Evolutionary conservation across 2,113 vertebrate species (phyloP).

Genomic region (Toxostoma redivivum): DNA sequence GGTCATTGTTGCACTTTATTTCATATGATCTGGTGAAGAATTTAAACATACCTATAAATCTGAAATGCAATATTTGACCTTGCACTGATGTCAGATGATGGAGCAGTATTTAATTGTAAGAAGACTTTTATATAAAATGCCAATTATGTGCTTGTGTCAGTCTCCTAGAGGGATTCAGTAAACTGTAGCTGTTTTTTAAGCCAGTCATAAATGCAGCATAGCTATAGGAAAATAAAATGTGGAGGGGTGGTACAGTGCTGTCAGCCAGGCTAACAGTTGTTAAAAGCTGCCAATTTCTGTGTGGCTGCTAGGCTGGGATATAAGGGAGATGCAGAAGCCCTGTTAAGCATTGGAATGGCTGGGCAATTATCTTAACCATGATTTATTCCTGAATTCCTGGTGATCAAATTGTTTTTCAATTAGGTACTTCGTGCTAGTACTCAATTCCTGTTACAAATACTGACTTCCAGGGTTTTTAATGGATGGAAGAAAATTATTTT

Average conservation of each 20-base stretch:
- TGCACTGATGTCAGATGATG: constrained; percentile 74
- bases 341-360: background rate
- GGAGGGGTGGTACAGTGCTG: background rate
- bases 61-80: constrained; percentile 71
- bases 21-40: constrained; percentile 73
- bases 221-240: background rate
- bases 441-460: background rate
- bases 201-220: background rate
- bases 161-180: background rate
- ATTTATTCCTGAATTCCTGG: background rate
- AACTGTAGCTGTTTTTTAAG: background rate
- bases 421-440: background rate
- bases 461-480: background rate
- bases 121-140: constrained; percentile 54
- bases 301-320: background rate
- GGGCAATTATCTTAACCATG: background rate
- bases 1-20: constrained; percentile 86
- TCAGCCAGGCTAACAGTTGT: background rate
- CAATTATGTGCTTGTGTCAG: constrained; percentile 16
- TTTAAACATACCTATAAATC: constrained; percentile 56
- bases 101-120: constrained; percentile 65
- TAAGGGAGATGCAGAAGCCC: background rate
- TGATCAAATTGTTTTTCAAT: background rate
- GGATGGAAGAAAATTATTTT: background rate
- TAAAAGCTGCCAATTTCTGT: background rate